These are phyloP conservation scores for Diachrysia chrysitis DNA, from an alignment of 2,888 invertebrate species.

Conservation along the genomic window DNA sequence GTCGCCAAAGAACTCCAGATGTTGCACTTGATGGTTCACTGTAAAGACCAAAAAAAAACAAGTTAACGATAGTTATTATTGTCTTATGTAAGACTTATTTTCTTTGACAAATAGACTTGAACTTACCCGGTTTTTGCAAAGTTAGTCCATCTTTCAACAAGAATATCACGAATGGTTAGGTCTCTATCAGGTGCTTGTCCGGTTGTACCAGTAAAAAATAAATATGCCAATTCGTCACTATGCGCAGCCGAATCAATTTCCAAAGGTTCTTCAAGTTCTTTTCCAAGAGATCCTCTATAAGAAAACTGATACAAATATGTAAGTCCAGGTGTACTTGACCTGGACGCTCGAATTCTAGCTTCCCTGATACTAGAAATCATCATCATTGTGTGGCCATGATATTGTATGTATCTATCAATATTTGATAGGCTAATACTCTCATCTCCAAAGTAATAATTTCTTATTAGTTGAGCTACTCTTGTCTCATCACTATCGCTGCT, in stretches of 20 bases:
- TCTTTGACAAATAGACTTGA: background rate
- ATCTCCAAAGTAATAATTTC: constrained; percentile 71
- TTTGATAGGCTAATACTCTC: constrained; percentile 59
- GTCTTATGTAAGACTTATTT: background rate
- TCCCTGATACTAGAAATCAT: constrained; percentile 79
- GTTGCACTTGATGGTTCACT: constrained; percentile 74
- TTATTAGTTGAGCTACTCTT: constrained; percentile 66
- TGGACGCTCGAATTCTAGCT: constrained; percentile 66
- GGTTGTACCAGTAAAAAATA: constrained; percentile 67
- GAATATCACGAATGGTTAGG: constrained; percentile 69
- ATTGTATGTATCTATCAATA: constrained; percentile 69
- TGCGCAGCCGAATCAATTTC: constrained; percentile 73
- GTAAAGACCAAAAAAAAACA: constrained; percentile 54
- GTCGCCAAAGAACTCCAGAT: constrained; percentile 72
- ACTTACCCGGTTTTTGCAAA: constrained; percentile 81
- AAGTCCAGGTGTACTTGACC: constrained; percentile 46
- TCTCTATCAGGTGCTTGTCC: constrained; percentile 61
- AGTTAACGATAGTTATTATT: background rate
- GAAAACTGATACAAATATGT: constrained; percentile 83
- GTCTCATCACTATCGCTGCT: constrained; percentile 62
- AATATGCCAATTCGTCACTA: constrained; percentile 80
- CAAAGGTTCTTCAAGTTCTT: constrained; percentile 71
- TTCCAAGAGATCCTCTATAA: constrained; percentile 76
- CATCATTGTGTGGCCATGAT: constrained; percentile 83
- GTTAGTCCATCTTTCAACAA: constrained; percentile 82